Conservation (phyloP, 2,113 vertebrate genomes). For the Sinocyclocheilus anophthalmus region DNA sequence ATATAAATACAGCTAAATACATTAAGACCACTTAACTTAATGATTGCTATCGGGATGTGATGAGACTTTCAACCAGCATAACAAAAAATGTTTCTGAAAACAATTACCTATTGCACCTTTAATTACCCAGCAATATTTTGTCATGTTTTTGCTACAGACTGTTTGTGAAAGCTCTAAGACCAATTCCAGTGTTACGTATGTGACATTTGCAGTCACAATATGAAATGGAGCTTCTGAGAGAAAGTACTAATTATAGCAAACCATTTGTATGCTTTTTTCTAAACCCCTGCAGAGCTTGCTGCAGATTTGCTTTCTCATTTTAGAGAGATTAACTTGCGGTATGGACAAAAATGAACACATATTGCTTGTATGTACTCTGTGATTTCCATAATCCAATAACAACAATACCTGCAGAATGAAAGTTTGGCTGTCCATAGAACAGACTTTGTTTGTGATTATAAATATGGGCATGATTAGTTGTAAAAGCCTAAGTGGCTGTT, state of each 20-base stretch:
- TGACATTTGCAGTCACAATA: slow-evolving; percentile 2
- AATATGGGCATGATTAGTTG: background rate
- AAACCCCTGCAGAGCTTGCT: background rate
- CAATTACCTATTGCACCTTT: too few species aligned
- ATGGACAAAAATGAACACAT: background rate
- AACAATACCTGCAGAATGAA: background rate
- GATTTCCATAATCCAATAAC: background rate
- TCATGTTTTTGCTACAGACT: background rate
- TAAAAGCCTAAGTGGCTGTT: too few species aligned
- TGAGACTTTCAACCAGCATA: too few species aligned
- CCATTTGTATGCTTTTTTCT: background rate
- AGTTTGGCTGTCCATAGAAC: background rate
- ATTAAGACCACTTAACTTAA: too few species aligned
- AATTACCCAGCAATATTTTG: slow-evolving; percentile 37
- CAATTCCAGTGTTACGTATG: background rate
- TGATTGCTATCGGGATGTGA: too few species aligned
- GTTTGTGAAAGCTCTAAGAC: background rate
- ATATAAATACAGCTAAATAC: too few species aligned
- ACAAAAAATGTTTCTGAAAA: too few species aligned
- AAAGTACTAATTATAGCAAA: background rate
- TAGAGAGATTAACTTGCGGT: background rate
- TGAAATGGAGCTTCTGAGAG: background rate
- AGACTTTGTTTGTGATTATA: too few species aligned
- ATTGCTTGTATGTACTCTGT: background rate
- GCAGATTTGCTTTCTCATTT: background rate